Evolutionary conservation across 2,888 invertebrate genomes (phyloP), one percentile per base, ranked within the genome.

Genomic region (Tachina lurida): DNA sequence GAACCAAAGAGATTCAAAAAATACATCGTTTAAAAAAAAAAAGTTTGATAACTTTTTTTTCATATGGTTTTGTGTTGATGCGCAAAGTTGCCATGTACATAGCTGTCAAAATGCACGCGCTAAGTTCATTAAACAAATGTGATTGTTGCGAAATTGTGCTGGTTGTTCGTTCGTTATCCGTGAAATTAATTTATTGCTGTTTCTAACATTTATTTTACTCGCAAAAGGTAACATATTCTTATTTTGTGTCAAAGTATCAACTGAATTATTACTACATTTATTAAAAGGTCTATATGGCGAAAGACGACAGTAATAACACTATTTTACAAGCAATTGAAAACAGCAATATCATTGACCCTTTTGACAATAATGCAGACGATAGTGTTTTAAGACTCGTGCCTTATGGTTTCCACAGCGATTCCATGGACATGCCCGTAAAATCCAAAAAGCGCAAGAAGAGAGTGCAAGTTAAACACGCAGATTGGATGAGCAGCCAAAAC

Each of bases 371-470:
- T 67, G 47, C 58, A 63, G 68, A 67, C 56, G 56, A 71, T 77
- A n/a, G 68, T 77, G 77, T 58, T 49, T 77, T 77, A 67, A 58
- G 77, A 71, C 58, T 58, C 71, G 71, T 71, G 58, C 71, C 58
- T 58, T 70, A 70, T 70, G 12, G 31, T 71, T 79, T 79, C 56
- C 70, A 82, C 75, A 82, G 82, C 82, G 58, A 60, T 82, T 82
- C 68, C 52, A 70, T 76, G 43, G 75, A 82, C 63, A 70, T 70
- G 54, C 54, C 68, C 68, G 68, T 54, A 70, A 54, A 70, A 67
- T 43, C 63, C 45, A 58, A 58, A 62, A 60, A 60, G 15, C 60
- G 60, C n/a, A 60, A 41, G 49, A 62, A 52, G 56, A 68, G 78
- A 70, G 49, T 70, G 60, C 78, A 78, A 80, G 58, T 73, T 54